A percentile compares a stretch with the other conserved stretches of the same genome.
These are phyloP conservation scores for Andricus quercusramuli DNA, from an alignment of 2,888 invertebrate genomes.

Conservation along the genomic window DNA sequence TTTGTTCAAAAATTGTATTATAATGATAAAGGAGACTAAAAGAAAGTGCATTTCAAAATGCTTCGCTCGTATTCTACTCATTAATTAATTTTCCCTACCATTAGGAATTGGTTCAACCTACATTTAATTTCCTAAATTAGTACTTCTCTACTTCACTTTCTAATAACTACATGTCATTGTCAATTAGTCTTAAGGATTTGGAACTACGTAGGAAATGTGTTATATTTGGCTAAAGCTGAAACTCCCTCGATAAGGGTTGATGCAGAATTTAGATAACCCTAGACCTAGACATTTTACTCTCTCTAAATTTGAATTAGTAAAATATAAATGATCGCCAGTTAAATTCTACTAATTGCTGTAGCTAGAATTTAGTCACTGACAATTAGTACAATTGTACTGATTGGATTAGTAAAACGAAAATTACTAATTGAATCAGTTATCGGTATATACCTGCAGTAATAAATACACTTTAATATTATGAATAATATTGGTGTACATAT, in stretches of 20 bases:
- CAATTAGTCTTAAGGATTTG: background rate
- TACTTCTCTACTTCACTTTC: constrained; percentile 19
- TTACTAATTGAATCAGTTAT: too few relatives aligned
- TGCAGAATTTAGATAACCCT: too few relatives aligned
- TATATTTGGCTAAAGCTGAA: background rate
- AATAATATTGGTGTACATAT: too few relatives aligned
- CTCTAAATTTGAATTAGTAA: too few relatives aligned
- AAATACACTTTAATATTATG: too few relatives aligned
- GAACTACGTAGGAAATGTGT: constrained; percentile 4
- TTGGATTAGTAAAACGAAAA: too few relatives aligned
- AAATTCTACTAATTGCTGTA: too few relatives aligned
- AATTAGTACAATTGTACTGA: too few relatives aligned
- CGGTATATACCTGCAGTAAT: too few relatives aligned
- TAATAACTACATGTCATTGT: constrained; percentile 9
- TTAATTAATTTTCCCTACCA: constrained; percentile 20
- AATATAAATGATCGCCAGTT: too few relatives aligned
- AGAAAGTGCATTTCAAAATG: background rate
- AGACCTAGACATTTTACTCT: too few relatives aligned
- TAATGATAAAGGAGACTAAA: background rate
- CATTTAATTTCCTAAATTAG: constrained; percentile 13
- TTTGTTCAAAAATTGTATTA: background rate
- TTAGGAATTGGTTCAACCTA: constrained; percentile 11
- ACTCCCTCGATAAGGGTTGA: background rate
- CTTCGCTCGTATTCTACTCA: background rate
- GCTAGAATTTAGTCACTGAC: too few relatives aligned